phyloP scores from a whole-genome alignment of 2,113 vertebrate species.

The Erythrolamprus reginae region DNA sequence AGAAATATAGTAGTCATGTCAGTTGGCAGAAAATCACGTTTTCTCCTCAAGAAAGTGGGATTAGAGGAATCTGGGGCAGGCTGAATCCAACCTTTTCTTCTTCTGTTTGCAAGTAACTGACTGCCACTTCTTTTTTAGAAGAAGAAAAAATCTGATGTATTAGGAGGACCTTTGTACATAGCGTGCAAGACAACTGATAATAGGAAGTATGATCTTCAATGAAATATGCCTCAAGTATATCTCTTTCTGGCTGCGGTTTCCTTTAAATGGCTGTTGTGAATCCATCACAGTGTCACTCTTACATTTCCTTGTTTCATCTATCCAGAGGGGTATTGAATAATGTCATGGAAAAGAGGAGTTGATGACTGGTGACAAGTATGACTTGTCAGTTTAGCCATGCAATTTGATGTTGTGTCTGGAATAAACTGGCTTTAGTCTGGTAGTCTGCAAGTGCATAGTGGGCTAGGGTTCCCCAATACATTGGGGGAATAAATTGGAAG shows the following conservation, averaged over 20 bases:
- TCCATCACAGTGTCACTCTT: conserved; percentile 23
- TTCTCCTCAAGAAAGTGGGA: not conserved
- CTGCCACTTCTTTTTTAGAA: not conserved
- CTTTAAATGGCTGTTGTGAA: not conserved
- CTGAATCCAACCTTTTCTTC: not conserved
- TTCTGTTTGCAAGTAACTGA: too few relatives aligned
- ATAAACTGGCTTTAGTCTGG: conserved; percentile 37
- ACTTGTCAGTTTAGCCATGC: conserved; percentile 48
- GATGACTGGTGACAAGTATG: conserved; percentile 48
- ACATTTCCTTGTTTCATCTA: conserved; percentile 39
- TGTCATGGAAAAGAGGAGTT: conserved; percentile 34
- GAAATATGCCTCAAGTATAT: not conserved
- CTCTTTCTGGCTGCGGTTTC: not conserved
- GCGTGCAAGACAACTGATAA: not conserved
- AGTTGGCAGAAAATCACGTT: not conserved
- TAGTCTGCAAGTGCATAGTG: conserved; percentile 44
- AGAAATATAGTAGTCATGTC: not conserved
- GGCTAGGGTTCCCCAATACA: conserved; percentile 39
- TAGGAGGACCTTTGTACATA: not conserved
- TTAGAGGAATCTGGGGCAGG: not conserved
- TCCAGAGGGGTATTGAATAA: not conserved
- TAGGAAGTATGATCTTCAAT: too few relatives aligned
- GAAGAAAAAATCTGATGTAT: not conserved
- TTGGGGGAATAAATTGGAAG: conserved; percentile 34
- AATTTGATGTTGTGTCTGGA: conserved; percentile 48